Evolutionary conservation across 64 coral and sea anemone species (phyloP).

Genomic region (Montipora sp.): DNA sequence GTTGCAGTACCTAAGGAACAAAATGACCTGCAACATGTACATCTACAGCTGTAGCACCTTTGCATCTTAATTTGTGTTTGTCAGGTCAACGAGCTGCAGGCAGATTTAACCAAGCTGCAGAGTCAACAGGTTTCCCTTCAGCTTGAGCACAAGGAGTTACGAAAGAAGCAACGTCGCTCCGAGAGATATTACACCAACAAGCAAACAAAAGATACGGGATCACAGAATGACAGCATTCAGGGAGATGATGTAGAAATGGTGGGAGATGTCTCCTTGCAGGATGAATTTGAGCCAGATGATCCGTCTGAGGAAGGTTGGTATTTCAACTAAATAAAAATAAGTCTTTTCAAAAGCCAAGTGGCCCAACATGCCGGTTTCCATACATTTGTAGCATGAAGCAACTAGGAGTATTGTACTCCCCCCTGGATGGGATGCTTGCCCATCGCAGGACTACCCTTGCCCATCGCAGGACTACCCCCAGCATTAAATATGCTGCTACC

Average conservation of each 20-base stretch:
- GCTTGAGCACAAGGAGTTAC: slow-evolving; percentile 86
- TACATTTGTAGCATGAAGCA: too few relatives aligned
- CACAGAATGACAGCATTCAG: slow-evolving; percentile 43
- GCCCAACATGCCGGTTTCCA: too few relatives aligned
- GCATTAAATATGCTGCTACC: too few relatives aligned
- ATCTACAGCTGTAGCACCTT: not conserved
- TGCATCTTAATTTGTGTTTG: not conserved
- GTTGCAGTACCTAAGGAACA: too few relatives aligned
- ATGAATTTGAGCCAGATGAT: slow-evolving; percentile 46
- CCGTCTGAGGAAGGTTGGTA: slow-evolving; percentile 62
- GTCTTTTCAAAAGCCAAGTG: too few relatives aligned
- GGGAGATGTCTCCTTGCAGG: slow-evolving; percentile 58
- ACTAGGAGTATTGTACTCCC: too few relatives aligned
- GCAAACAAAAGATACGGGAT: slow-evolving; percentile 53
- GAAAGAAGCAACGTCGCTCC: slow-evolving; percentile 91
- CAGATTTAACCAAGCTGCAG: slow-evolving; percentile 63
- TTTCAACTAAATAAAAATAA: too few relatives aligned
- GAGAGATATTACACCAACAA: slow-evolving; percentile 95
- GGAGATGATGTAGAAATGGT: slow-evolving; percentile 52
- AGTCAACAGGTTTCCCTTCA: slow-evolving; percentile 78
- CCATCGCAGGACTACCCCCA: too few relatives aligned
- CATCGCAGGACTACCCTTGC: too few relatives aligned
- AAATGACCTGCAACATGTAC: too few relatives aligned
- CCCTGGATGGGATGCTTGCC: too few relatives aligned
- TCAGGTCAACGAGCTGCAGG: slow-evolving; percentile 60